A percentile compares a stretch with the other conserved stretches of the same genome.
Conservation (phyloP, 2,113 vertebrate species). For the Bubo blakistoni region DNA sequence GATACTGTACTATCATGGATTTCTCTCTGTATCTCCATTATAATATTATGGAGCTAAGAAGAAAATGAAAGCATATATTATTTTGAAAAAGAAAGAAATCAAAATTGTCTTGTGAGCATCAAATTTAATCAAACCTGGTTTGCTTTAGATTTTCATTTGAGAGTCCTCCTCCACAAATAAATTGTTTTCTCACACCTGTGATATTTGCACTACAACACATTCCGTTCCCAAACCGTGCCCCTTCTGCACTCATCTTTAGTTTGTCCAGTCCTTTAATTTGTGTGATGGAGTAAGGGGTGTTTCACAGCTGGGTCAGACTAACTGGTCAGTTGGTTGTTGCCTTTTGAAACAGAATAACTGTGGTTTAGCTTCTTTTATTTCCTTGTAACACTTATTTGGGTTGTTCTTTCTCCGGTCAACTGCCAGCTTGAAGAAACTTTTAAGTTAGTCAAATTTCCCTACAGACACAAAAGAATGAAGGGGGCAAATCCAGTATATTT, state of each 20-base stretch:
- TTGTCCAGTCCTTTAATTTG: background rate
- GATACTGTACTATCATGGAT: background rate
- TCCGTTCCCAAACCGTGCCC: background rate
- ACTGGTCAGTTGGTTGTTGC: background rate
- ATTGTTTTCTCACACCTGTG: background rate
- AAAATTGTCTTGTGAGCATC: background rate
- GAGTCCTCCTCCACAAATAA: background rate
- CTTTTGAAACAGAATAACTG: background rate
- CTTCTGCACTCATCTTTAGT: background rate
- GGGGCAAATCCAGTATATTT: background rate
- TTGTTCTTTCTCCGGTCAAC: background rate
- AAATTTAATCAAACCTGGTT: background rate
- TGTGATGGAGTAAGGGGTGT: background rate
- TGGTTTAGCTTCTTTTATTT: background rate
- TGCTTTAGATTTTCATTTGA: background rate
- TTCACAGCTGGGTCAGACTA: background rate
- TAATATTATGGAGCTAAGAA: background rate
- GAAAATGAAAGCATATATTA: background rate
- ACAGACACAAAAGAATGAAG: background rate
- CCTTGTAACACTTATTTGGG: background rate
- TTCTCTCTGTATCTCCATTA: background rate
- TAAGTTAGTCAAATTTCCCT: background rate
- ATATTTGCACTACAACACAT: background rate
- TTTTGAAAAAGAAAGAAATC: background rate
- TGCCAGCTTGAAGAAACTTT: background rate